Percentiles rank a stretch among this genome's conserved stretches.
Evolutionary conservation across 2,888 invertebrate species (phyloP).

Genomic region (Blastobasis lacticolella): DNA sequence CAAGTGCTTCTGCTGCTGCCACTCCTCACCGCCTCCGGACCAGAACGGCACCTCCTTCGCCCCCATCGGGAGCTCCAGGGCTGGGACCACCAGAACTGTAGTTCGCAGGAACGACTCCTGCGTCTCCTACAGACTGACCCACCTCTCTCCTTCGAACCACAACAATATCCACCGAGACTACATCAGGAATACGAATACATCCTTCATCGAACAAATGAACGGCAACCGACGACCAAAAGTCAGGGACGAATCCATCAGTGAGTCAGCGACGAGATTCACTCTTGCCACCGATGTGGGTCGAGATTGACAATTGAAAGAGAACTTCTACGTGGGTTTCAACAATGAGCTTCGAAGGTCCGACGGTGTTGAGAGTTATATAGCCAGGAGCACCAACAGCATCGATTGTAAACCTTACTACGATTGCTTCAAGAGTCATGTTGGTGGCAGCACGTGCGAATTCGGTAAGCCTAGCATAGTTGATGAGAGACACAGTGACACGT

Average conservation of each 20-base stretch:
- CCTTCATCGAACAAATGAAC: slow-evolving; percentile 64
- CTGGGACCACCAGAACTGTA: slow-evolving; percentile 57
- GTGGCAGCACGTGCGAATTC: slow-evolving; percentile 15
- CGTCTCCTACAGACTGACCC: slow-evolving; percentile 59
- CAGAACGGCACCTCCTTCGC: slow-evolving; percentile 61
- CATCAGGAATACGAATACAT: slow-evolving; percentile 57
- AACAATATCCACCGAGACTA: slow-evolving; percentile 57
- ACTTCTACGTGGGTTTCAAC: slow-evolving; percentile 29
- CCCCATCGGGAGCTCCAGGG: slow-evolving; percentile 59
- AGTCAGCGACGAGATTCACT: slow-evolving; percentile 57
- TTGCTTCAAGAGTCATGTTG: slow-evolving; percentile 47
- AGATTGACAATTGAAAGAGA: slow-evolving; percentile 58
- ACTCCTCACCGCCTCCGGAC: slow-evolving; percentile 33
- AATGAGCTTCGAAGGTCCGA: slow-evolving; percentile 31
- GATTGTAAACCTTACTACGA: slow-evolving; percentile 66
- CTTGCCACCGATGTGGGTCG: slow-evolving; percentile 49
- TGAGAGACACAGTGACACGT: slow-evolving; percentile 52
- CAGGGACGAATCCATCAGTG: slow-evolving; percentile 58
- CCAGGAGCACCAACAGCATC: slow-evolving; percentile 56
- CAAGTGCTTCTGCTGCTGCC: slow-evolving; percentile 73
- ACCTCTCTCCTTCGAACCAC: slow-evolving; percentile 64
- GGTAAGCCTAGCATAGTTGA: slow-evolving; percentile 22
- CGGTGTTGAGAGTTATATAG: slow-evolving; percentile 46
- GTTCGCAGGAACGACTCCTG: slow-evolving; percentile 65
- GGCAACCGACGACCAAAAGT: slow-evolving; percentile 50